Evolutionary conservation across 2,888 invertebrate genomes (phyloP).

Genomic region (Dusona sp.): DNA sequence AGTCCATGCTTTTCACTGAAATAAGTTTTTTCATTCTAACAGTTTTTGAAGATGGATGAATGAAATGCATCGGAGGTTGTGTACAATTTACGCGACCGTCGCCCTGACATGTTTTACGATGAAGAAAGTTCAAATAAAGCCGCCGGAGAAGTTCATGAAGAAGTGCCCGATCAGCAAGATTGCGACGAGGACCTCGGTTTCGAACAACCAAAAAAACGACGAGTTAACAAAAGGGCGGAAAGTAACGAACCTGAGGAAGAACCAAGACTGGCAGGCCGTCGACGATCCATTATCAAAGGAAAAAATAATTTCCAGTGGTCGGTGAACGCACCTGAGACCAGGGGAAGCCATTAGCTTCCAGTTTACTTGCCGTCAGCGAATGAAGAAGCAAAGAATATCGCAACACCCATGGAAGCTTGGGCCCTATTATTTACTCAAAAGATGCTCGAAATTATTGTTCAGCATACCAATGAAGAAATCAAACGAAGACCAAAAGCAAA

Average conservation of each 20-base stretch:
- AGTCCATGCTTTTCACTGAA: too few species aligned
- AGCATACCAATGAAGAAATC: constrained; percentile 58
- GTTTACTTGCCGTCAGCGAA: constrained; percentile 39
- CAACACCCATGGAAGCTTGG: constrained; percentile 54
- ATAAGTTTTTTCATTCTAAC: background rate
- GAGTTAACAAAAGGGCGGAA: constrained; percentile 23
- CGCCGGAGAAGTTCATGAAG: constrained; percentile 28
- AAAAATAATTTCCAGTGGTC: constrained; percentile 55
- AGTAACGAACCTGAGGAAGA: constrained; percentile 42
- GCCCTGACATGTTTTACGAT: constrained; percentile 45
- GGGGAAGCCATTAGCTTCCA: constrained; percentile 17
- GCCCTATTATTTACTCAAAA: constrained; percentile 37
- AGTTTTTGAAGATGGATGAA: constrained; percentile 51
- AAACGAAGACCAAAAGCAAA: constrained; percentile 17
- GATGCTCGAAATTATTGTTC: constrained; percentile 51
- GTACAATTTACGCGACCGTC: constrained; percentile 43
- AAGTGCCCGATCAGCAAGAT: constrained; percentile 11
- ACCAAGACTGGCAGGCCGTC: constrained; percentile 51
- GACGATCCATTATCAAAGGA: constrained; percentile 45
- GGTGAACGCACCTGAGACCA: constrained; percentile 16
- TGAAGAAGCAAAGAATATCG: constrained; percentile 29
- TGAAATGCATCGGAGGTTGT: constrained; percentile 28
- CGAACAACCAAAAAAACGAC: constrained; percentile 27
- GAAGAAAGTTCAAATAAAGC: constrained; percentile 42
- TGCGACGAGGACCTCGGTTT: constrained; percentile 2